Evolutionary conservation across 2,797 vertebrate species (phyloP).

Genomic region (Brachyrhaphis roseni): DNA sequence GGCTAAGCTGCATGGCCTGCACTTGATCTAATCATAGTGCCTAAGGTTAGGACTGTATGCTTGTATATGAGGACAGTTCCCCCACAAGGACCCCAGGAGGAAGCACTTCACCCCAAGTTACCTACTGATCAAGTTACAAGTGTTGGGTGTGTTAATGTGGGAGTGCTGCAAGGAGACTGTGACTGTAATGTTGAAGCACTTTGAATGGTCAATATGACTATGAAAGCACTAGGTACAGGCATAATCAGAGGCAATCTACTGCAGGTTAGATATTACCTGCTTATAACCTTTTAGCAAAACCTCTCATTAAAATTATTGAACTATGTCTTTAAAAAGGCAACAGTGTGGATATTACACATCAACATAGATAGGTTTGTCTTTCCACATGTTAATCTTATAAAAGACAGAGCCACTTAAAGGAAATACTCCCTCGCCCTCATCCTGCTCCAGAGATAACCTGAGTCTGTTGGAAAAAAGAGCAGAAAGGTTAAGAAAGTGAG

Average conservation of each 20-base stretch:
- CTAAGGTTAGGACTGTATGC: not conserved
- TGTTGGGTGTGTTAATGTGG: not conserved
- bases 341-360: not conserved
- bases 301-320: not conserved
- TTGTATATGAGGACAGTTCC: not conserved
- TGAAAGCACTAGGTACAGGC: not conserved
- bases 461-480: not conserved
- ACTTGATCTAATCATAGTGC: not conserved
- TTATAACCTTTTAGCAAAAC: not conserved
- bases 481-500: slow-evolving; percentile 1
- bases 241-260: not conserved
- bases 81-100: not conserved
- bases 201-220: not conserved
- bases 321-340: not conserved
- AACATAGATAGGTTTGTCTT: not conserved
- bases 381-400: not conserved
- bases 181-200: not conserved
- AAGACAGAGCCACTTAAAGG: not conserved
- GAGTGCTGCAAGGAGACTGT: not conserved
- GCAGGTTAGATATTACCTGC: not conserved
- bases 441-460: slow-evolving; percentile 3
- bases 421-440: not conserved
- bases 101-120: not conserved
- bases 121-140: not conserved
- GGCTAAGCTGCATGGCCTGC: not conserved